Percentiles rank a stretch among this genome's conserved stretches.
phyloP scores from a whole-genome alignment of 1,140 invertebrate species.

The Bombus haemorrhoidalis region DNA sequence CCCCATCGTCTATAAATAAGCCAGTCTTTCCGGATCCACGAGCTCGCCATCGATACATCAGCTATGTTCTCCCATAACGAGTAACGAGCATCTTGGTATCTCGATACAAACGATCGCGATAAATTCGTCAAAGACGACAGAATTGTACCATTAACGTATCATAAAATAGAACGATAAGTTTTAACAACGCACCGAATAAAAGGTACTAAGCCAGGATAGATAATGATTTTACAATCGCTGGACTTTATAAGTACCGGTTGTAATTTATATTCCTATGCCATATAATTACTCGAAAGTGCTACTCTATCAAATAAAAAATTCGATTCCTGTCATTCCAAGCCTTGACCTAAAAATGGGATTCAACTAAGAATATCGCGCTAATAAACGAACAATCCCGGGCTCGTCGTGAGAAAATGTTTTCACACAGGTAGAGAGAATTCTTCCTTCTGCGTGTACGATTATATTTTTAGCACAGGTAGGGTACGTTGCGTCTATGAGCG shows the following conservation, averaged over 20 bases:
- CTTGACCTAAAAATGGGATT: neutral
- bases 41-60: neutral
- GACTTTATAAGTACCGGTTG: neutral
- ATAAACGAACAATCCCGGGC: conserved; percentile 21
- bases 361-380: conserved; percentile 29
- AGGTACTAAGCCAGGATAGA: too few relatives aligned
- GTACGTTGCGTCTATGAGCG: conserved; percentile 34
- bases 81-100: neutral
- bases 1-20: conserved; percentile 27
- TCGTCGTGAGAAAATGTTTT: conserved; percentile 40
- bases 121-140: conserved; percentile 41
- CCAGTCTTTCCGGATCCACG: conserved; percentile 25
- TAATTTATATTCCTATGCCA: neutral
- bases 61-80: neutral
- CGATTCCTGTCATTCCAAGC: conserved; percentile 22
- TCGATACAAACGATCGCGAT: conserved; percentile 9
- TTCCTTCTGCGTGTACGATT: neutral
- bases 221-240: conserved; percentile 7
- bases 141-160: conserved; percentile 41
- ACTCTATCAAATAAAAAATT: neutral
- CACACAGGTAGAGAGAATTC: conserved; percentile 19
- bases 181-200: too few relatives aligned
- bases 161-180: conserved; percentile 12
- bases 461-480: conserved; percentile 46
- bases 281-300: conserved; percentile 33